Evolutionary conservation across 2,113 vertebrate species (phyloP).

Genomic region (Rhodinocichla rosea): DNA sequence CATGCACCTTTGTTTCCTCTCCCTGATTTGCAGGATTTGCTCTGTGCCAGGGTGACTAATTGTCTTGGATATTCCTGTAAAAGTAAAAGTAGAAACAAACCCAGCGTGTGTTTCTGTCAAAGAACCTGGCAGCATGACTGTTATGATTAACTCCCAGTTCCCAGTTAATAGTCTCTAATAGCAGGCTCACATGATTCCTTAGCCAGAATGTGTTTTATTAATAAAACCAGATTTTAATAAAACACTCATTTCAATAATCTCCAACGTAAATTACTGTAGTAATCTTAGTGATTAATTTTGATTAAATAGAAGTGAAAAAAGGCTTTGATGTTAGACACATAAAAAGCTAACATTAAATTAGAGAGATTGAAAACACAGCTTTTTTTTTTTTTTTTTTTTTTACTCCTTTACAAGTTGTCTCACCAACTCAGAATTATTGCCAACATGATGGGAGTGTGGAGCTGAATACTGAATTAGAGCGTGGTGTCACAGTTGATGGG

Average conservation of each 20-base stretch:
- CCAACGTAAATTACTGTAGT: slow-evolving; percentile 44
- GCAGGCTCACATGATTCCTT: neutral
- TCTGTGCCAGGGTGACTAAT: neutral
- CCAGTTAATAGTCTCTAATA: slow-evolving; percentile 51
- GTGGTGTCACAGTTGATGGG: neutral
- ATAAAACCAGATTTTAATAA: slow-evolving; percentile 65
- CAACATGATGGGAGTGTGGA: neutral
- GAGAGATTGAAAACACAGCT: neutral
- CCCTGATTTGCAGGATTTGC: neutral
- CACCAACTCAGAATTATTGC: neutral
- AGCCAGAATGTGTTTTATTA: slow-evolving; percentile 59
- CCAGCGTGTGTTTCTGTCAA: neutral
- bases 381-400: neutral
- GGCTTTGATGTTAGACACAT: slow-evolving; percentile 43
- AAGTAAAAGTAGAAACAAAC: neutral
- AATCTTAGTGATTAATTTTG: slow-evolving; percentile 60
- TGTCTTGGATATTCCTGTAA: neutral
- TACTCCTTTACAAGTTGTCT: neutral
- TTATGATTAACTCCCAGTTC: slow-evolving; percentile 53
- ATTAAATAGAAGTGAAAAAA: slow-evolving; percentile 58
- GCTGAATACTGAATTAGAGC: neutral
- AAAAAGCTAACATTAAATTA: slow-evolving; percentile 39
- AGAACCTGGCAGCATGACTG: slow-evolving; percentile 37
- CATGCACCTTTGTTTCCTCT: neutral
- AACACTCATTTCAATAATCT: slow-evolving; percentile 49